phyloP scores from a whole-genome alignment of 1,140 invertebrate species.

The Branchinecta lindahli region DNA sequence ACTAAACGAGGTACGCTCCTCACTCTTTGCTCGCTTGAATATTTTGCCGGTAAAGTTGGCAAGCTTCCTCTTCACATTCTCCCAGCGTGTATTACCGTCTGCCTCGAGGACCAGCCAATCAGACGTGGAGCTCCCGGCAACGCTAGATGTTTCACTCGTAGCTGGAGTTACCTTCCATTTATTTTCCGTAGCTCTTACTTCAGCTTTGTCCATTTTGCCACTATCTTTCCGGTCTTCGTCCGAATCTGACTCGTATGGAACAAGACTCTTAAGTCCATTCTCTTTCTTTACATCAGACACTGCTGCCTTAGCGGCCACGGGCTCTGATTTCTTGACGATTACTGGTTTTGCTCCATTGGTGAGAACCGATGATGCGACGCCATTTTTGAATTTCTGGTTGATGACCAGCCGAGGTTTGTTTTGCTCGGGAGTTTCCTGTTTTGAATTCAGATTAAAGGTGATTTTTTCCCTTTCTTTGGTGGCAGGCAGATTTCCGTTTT shows the following conservation, averaged over 20 bases:
- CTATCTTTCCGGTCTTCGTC: background rate
- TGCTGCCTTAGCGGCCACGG: background rate
- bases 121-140: background rate
- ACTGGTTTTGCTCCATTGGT: background rate
- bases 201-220: background rate
- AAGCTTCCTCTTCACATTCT: background rate
- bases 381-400: background rate
- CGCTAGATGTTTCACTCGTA: background rate
- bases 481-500: background rate
- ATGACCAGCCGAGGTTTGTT: background rate
- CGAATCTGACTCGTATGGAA: background rate
- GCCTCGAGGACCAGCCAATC: background rate
- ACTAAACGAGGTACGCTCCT: background rate
- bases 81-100: background rate
- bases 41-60: background rate
- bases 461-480: constrained; percentile 4
- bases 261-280: background rate
- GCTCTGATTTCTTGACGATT: background rate
- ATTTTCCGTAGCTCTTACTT: background rate
- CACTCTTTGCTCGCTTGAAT: background rate
- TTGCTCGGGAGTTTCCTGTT: background rate
- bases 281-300: background rate
- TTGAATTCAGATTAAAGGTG: background rate
- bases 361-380: background rate
- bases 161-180: background rate